Percentiles rank a stretch among this genome's conserved stretches.
Evolutionary conservation across 2,113 vertebrate genomes (phyloP).

Genomic region (Tragelaphus imberbis): DNA sequence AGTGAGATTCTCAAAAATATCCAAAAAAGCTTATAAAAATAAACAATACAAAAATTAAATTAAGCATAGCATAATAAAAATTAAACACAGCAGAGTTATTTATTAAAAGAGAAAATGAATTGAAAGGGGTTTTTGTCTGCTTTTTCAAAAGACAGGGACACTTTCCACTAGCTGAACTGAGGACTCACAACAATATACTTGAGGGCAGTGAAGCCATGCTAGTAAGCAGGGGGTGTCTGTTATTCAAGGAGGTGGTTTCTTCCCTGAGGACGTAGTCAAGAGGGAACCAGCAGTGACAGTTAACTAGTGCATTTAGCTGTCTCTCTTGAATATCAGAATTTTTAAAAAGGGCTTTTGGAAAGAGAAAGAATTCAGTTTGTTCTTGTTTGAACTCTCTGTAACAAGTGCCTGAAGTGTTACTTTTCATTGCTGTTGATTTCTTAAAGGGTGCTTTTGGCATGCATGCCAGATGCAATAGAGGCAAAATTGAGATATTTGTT

Average conservation of each 20-base stretch:
- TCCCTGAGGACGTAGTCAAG: neutral
- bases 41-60: neutral
- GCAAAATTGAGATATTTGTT: neutral
- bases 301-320: neutral
- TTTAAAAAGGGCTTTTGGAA: neutral
- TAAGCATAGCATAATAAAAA: neutral
- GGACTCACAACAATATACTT: neutral
- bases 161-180: neutral
- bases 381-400: neutral
- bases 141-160: neutral
- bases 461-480: neutral
- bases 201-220: neutral
- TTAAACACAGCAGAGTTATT: neutral
- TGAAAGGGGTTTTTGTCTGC: neutral
- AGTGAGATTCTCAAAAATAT: neutral
- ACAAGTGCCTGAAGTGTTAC: neutral
- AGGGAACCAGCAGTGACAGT: neutral
- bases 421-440: neutral
- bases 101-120: neutral
- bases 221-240: fast-evolving
- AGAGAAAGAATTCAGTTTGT: neutral
- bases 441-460: neutral
- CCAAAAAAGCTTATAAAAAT: neutral
- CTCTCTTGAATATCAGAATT: neutral
- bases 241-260: neutral